Conservation (phyloP, 2,888 invertebrate species). For the Mesorhabditis sp. region DNA sequence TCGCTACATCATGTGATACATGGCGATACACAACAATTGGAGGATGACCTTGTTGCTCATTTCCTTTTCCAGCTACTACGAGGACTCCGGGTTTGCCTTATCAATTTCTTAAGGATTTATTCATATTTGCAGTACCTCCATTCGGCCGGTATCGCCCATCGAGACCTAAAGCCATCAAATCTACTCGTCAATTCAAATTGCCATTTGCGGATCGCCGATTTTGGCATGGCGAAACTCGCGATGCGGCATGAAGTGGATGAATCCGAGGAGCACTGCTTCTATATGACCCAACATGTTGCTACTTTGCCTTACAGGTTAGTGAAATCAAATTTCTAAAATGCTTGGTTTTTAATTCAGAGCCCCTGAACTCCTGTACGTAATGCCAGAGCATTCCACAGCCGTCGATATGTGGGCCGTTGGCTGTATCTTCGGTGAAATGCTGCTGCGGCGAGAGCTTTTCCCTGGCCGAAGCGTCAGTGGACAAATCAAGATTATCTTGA, state of each 20-base stretch:
- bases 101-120: background rate
- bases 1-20: conserved; percentile 52
- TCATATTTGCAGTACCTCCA: conserved; percentile 46
- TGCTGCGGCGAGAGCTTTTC: conserved; percentile 44
- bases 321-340: background rate
- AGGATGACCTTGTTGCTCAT: conserved; percentile 40
- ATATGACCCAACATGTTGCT: conserved; percentile 55
- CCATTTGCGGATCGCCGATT: conserved; percentile 48
- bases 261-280: conserved; percentile 53
- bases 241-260: conserved; percentile 37
- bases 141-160: conserved; percentile 49
- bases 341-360: conserved; percentile 27
- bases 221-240: conserved; percentile 53
- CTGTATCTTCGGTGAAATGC: conserved; percentile 54
- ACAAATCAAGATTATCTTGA: conserved; percentile 50
- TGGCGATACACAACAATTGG: conserved; percentile 38
- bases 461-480: conserved; percentile 49
- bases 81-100: conserved; percentile 35
- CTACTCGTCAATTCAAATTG: conserved; percentile 48
- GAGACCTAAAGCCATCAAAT: conserved; percentile 54
- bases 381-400: conserved; percentile 52
- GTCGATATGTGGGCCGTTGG: conserved; percentile 56
- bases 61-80: conserved; percentile 45
- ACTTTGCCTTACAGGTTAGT: conserved; percentile 43
- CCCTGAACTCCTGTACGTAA: conserved; percentile 51